phyloP scores from a whole-genome alignment of 2,113 vertebrate species.

The Nasalis larvatus region DNA sequence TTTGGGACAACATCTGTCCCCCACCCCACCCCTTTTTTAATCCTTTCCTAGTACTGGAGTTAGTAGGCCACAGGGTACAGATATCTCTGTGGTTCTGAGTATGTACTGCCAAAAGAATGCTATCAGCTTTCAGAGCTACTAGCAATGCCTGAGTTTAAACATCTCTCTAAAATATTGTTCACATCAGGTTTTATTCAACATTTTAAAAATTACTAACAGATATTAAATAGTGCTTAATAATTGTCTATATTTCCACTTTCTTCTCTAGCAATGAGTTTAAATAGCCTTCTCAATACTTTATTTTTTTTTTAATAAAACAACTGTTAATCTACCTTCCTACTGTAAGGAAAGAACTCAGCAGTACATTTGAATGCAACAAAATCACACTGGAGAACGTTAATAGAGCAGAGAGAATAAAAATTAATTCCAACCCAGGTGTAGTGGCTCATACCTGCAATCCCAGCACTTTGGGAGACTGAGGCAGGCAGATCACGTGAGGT shows the following conservation, averaged over 20 bases:
- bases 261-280: neutral
- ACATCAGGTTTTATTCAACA: neutral
- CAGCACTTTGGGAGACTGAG: too few species aligned
- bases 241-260: neutral
- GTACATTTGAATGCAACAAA: neutral
- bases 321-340: neutral
- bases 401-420: neutral
- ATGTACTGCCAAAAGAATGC: neutral
- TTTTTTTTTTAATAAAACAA: neutral
- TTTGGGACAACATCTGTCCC: neutral
- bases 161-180: neutral
- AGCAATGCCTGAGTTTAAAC: conserved; percentile 5
- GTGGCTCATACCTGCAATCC: too few species aligned
- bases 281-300: neutral
- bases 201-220: conserved; percentile 1
- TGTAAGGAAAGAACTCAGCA: neutral
- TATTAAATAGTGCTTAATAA: neutral
- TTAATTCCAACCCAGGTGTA: neutral
- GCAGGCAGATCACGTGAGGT: too few species aligned
- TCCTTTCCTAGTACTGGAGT: neutral
- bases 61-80: neutral
- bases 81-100: neutral
- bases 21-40: neutral
- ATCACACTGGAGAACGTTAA: neutral
- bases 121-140: neutral